Evolutionary conservation across 2,113 vertebrate genomes (phyloP), one percentile per base, ranked within the genome.

Genomic region (Acinonyx jubatus): DNA sequence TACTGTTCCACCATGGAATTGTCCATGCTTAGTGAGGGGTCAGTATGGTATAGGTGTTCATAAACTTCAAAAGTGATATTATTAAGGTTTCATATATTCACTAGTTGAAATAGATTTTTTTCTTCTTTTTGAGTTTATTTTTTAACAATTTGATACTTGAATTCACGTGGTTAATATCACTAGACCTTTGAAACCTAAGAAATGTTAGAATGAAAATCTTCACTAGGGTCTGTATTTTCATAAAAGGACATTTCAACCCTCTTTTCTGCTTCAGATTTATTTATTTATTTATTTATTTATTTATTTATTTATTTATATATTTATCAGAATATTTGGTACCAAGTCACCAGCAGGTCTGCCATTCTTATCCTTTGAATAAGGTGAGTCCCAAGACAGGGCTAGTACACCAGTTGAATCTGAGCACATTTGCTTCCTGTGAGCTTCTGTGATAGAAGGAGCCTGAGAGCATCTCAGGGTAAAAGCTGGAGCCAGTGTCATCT

Each of bases 351-450:
- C 98, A 73, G 99, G 98, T 36, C 99, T 99, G n/a, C 99, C 99
- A 36, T 99, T 99, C 89, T 99, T 99, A 98, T 99, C 99, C 83
- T 98, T 99, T 98, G 98, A 98, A 57, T 98, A 98, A 14, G 99
- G 99, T 93, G 99, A 99, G 97, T 99, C 99, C 99, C 99, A 99
- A 79, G 99, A 99, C 94, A 99, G 97, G 14, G 99, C 99, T 71
- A 99, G 91, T 79, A 99, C 99, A 99, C 99, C 99, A 90, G 99
- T 99, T 69, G 99, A 99, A 94, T 99, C 99, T 69, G 99, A 99
- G 66, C 98, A 98, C 48, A 99, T 98, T 98, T 99, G 99, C 96
- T 98, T 99, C 99, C 99, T 99, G 97, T 99, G 99, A 79, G 98
- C 99, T 96, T 99, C 99, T 97, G 99, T 98, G 74, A 99, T 98